phyloP scores from a whole-genome alignment of 2,888 invertebrate species.

The Ophion obscuratus region DNA sequence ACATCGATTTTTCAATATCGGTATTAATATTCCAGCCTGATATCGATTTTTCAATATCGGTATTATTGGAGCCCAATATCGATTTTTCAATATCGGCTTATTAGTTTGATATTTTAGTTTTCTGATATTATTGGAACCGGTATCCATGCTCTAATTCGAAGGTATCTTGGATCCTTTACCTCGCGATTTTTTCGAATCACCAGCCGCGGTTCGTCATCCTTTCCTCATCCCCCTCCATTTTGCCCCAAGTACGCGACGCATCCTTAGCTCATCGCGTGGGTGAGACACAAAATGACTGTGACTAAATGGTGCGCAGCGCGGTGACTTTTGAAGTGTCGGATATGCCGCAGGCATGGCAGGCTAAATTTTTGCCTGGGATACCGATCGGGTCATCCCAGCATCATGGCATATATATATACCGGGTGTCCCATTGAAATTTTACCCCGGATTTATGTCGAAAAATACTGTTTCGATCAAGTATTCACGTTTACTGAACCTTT shows the following conservation, averaged over 20 bases:
- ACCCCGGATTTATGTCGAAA: too few species aligned
- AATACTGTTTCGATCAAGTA: too few species aligned
- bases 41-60: too few species aligned
- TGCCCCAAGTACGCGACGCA: not conserved
- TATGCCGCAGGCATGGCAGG: constrained; percentile 54
- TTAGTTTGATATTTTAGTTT: too few species aligned
- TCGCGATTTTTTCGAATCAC: not conserved
- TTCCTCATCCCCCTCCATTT: constrained; percentile 7
- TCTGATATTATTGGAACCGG: too few species aligned
- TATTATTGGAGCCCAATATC: too few species aligned
- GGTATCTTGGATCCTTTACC: not conserved
- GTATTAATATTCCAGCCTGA: too few species aligned
- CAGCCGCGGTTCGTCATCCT: not conserved
- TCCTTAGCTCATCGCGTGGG: constrained; percentile 24
- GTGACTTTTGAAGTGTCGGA: constrained; percentile 74
- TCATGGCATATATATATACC: constrained; percentile 31
- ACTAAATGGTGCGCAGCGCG: constrained; percentile 73
- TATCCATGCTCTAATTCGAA: too few species aligned
- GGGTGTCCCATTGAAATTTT: too few species aligned
- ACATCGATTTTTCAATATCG: too few species aligned
- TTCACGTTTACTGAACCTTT: too few species aligned
- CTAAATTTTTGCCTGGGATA: constrained; percentile 60
- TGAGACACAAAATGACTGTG: constrained; percentile 51
- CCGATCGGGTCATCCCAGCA: constrained; percentile 42
- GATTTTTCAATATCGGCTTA: too few species aligned